Base-by-base conservation (phyloP, 2,113 vertebrate species). In the Noturus placidus region DNA sequence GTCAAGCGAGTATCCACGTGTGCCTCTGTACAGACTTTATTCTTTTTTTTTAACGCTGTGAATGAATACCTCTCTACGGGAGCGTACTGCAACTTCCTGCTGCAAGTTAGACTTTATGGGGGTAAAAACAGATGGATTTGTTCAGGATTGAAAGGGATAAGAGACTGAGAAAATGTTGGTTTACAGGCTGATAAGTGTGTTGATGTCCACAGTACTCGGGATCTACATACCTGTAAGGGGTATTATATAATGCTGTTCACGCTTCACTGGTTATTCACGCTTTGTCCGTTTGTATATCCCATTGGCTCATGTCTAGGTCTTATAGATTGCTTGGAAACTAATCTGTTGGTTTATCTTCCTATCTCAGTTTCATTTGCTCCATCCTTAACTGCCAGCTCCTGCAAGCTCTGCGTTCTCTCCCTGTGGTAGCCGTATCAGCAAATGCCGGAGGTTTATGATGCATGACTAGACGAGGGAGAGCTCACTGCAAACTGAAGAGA, bases 361-460 rank as follows among this genome's bases (percentile, higher is more conserved):
- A 85, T 85, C 83, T 59, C 11, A 0, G 50, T 74, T 35, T 74
- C 69, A 74, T 59, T 85, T 56, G 70, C 61, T 70, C 42, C 19
- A n/a, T 54, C 20, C 46, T 42, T 57, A 70, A 50, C 77, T 76
- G 70, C 61, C 22, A 17, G 27, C 17, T 67, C 30, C 63, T 57
- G 76, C 76, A 38, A 33, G 50, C 22, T 33, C 22, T 30, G 61
- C 13, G 30, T 35, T 80, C 42, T 67, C 11, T 56, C 77, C 25
- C 11, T 54, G 5, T 15, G 3, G 59, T 33, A 86, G 14, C 78
- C 63, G 63, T 81, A 76, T 85, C 84, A 61, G 69, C 69, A 85
- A 76, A 85, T 74, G 90, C 90, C 91, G 90, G 89, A 65, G 82
- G 86, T 78, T 85, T 82, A 76, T 82, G 33, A 38, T 30, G 70